Base-by-base conservation (phyloP, 1,140 invertebrate genomes). In the Brachionus calyciflorus region DNA sequence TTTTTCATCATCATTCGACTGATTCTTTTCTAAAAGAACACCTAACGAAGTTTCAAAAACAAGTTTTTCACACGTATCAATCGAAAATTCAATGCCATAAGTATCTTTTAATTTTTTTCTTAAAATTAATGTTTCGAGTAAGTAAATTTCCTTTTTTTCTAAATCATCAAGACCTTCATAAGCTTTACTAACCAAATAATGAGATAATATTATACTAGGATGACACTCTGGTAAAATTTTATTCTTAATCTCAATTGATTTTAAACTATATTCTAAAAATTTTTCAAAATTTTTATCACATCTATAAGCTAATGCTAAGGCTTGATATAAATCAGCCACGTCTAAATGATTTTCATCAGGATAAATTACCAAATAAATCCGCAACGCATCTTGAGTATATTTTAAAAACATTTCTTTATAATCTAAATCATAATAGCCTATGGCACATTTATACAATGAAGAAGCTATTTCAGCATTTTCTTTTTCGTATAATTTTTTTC, bases 401-500 rank as follows among this genome's bases (percentile, higher is more conserved):
- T 65, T 44, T 28, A 65, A 65, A 41, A 44, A 65, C 5, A 7
- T 41, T 17, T 21, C 40, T n/a, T 24, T 17, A 41, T 65, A 33
- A 9, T 9, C 60, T 21, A 65, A 21, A 2, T 65, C 30, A n/a
- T 65, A 41, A 21, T 65, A 12, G 21, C 33, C 40, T 12, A 65
- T 65, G 33, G 33, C 60, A 4, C 33, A 65, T 41, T 65, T 65
- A 14, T 65, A 65, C 6, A 65, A 21, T 19, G 60, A 41, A 0
- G 5, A 9, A 17, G 60, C 60, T 24, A 65, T 41, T 5, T 65
- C 60, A 5, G 33, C n/a, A 65, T 65, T 33, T 6, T 65, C 40
- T 12, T 41, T 65, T 9, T 41, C 60, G 6, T 28, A 21, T 65
- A 65, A 24, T 26, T 44, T 65, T 65, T 65, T 40, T 65, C 60